Conservation (phyloP, 2,888 invertebrate genomes). For the Cyrtodaria siliqua region DNA sequence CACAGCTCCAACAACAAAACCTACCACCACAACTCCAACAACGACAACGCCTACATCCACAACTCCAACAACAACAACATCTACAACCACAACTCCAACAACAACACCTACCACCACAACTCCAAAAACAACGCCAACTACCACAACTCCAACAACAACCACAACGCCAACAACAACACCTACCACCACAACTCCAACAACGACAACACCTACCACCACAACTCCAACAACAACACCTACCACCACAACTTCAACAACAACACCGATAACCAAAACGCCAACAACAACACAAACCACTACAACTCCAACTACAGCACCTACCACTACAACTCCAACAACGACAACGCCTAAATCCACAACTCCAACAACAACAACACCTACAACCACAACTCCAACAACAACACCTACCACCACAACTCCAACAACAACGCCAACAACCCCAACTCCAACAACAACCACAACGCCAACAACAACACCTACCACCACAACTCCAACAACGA, state of each 20-base stretch:
- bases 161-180: conserved; percentile 6
- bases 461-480: too few species aligned
- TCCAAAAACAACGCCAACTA: conserved; percentile 2
- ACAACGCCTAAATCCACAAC: not conserved
- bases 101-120: conserved; percentile 8
- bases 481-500: too few species aligned
- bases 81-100: conserved; percentile 2
- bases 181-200: not conserved
- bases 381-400: too few species aligned
- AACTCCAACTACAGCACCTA: not conserved
- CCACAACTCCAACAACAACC: conserved; percentile 1
- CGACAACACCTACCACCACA: conserved; percentile 6
- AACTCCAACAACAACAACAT: not conserved
- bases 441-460: too few species aligned
- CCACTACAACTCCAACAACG: not conserved
- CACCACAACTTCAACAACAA: not conserved
- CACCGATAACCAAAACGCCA: not conserved
- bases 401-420: too few species aligned
- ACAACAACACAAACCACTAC: not conserved
- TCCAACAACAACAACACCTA: not conserved
- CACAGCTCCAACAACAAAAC: not conserved
- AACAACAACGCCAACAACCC: too few species aligned
- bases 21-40: conserved; percentile 8
- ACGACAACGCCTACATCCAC: not conserved
- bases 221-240: conserved; percentile 5